Evolutionary conservation across 2,113 vertebrate genomes (phyloP), one percentile per base, ranked within the genome.

Genomic region (Cyprinus carpio): DNA sequence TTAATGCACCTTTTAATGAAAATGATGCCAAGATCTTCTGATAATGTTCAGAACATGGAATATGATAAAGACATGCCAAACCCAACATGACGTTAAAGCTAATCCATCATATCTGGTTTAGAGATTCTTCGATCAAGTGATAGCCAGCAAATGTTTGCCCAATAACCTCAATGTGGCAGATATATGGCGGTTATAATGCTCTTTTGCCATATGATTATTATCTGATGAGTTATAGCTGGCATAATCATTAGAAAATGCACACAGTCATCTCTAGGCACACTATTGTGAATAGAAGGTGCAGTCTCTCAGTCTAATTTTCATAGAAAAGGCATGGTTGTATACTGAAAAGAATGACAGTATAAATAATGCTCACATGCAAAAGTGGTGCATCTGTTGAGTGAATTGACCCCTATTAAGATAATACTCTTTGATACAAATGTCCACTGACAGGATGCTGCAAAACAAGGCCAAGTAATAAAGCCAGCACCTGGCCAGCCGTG

Each of bases 391-490:
- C 15, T 67, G 15, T 31, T 31, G 3, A 31, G 15, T 31, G 13
- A 75, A 49, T 16, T 51, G 6, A 67, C 65, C 18, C 43, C 12
- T 25, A 31, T 49, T 58, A 37, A 65, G 29, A 40, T 23, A 16
- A 54, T 34, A n/a, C 46, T 34, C 27, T 2, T 2, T 54, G 40
- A 69, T 54, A 51, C 25, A 3, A 54, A 82, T 54, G 80, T 56
- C 15, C 75, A 1, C 18, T 0, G 25, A 82, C 80, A 69, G 62
- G 27, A 69, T 15, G 25, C 25, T 67, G n/a, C 40, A 37, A n/a
- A 81, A 81, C 60, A 81, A 71, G 13, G 65, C 10, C 80, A 71
- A n/a, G 62, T 82, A 82, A 82, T 82, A 46, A 82, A 71, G 12
- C 64, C 65, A 56, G 64, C 40, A 71, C 64, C 54, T 16, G 62